These are phyloP conservation scores for Netelia fuscicornis DNA, from an alignment of 2,888 invertebrate species.

Conservation along the genomic window DNA sequence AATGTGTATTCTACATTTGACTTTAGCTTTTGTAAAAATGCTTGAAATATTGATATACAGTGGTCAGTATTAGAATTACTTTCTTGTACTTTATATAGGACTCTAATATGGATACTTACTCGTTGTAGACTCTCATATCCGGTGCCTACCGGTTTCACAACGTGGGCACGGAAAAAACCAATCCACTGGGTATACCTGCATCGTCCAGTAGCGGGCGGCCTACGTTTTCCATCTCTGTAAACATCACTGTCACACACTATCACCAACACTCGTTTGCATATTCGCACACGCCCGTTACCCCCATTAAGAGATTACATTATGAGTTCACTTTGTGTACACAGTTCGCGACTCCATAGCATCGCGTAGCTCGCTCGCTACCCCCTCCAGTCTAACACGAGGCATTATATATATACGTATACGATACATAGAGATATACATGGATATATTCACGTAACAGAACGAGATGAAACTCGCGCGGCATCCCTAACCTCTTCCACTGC, in stretches of 20 bases:
- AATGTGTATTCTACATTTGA: too few species aligned
- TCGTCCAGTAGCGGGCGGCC: not conserved
- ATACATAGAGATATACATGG: slow-evolving; percentile 1
- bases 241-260: slow-evolving; percentile 12
- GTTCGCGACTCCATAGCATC: slow-evolving; percentile 67
- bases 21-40: too few species aligned
- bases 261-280: slow-evolving; percentile 40
- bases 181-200: not conserved
- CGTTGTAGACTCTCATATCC: too few species aligned
- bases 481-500: slow-evolving; percentile 29
- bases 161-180: too few species aligned
- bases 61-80: too few species aligned
- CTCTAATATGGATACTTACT: too few species aligned
- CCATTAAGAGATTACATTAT: slow-evolving; percentile 82
- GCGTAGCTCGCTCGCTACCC: slow-evolving; percentile 60
- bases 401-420: slow-evolving; percentile 6
- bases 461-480: slow-evolving; percentile 52
- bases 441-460: slow-evolving; percentile 61
- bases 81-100: too few species aligned
- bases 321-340: slow-evolving; percentile 77
- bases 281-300: slow-evolving; percentile 75
- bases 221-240: not conserved
- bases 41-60: too few species aligned
- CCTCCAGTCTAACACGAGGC: too few species aligned
- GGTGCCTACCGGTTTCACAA: too few species aligned